These are phyloP conservation scores for Phrynosoma blainvillii DNA, from an alignment of 2,113 vertebrate genomes.

Conservation along the genomic window DNA sequence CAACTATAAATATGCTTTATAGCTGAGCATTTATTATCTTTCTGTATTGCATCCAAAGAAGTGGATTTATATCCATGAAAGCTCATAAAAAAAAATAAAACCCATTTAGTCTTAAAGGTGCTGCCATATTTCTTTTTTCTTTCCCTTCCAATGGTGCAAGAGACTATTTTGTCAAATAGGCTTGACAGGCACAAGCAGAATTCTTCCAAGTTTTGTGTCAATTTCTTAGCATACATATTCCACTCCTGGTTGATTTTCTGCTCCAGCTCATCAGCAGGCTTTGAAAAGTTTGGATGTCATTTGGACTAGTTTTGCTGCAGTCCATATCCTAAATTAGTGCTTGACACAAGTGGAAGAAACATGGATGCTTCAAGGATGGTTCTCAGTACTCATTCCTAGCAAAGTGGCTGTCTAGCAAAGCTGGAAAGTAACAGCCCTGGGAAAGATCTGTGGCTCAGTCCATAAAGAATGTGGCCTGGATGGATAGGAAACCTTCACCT, in stretches of 20 bases:
- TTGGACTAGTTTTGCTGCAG: background rate
- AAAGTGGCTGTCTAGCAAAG: background rate
- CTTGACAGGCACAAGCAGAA: background rate
- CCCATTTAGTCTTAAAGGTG: too few relatives aligned
- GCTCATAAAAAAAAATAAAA: too few relatives aligned
- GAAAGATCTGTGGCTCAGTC: background rate
- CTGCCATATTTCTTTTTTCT: too few relatives aligned
- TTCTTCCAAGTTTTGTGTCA: constrained; percentile 1
- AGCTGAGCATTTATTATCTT: too few relatives aligned
- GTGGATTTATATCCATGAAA: too few relatives aligned
- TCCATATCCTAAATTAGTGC: background rate
- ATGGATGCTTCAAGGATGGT: too few relatives aligned
- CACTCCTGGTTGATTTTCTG: background rate
- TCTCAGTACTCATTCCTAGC: background rate
- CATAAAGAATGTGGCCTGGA: background rate
- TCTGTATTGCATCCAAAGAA: too few relatives aligned
- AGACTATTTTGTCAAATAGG: background rate
- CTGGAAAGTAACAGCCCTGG: background rate
- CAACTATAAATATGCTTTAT: too few relatives aligned
- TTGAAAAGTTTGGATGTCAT: background rate
- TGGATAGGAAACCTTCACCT: background rate
- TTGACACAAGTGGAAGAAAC: background rate
- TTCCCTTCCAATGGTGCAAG: too few relatives aligned
- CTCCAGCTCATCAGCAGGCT: background rate
- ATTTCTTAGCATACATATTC: background rate